phyloP scores from a whole-genome alignment of 2,888 invertebrate genomes.

The Nineta flava region DNA sequence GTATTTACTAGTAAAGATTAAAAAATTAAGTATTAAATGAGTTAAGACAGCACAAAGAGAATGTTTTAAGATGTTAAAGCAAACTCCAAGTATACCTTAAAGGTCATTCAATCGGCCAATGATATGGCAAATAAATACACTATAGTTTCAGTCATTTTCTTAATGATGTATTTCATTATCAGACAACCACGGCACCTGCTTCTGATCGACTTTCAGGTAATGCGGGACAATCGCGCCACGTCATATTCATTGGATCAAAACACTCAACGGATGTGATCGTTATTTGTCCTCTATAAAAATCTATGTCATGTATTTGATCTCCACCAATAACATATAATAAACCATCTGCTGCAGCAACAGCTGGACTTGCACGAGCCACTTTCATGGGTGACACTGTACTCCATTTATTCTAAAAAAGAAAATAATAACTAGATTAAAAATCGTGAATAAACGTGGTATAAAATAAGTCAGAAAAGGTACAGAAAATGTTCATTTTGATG shows the following conservation, averaged over 20 bases:
- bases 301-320: constrained; percentile 61
- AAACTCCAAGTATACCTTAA: no score
- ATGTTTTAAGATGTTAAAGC: no score
- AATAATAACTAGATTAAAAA: neutral
- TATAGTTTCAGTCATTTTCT: no score
- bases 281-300: constrained; percentile 72
- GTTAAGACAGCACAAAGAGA: no score
- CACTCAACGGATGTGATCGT: constrained; percentile 71
- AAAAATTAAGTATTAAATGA: no score
- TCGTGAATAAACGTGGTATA: neutral
- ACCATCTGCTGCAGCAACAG: constrained; percentile 71
- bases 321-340: constrained; percentile 73
- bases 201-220: constrained; percentile 75
- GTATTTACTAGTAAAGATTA: no score
- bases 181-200: constrained; percentile 70
- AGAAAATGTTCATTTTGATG: no score
- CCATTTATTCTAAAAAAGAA: constrained; percentile 52
- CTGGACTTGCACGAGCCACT: constrained; percentile 64
- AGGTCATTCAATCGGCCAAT: no score
- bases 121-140: no score
- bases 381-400: constrained; percentile 55
- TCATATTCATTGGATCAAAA: constrained; percentile 61
- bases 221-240: constrained; percentile 64
- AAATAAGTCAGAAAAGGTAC: no score
- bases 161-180: constrained; percentile 21